phyloP scores from a whole-genome alignment of 2,888 invertebrate genomes.

The Azorinus chamasolen region DNA sequence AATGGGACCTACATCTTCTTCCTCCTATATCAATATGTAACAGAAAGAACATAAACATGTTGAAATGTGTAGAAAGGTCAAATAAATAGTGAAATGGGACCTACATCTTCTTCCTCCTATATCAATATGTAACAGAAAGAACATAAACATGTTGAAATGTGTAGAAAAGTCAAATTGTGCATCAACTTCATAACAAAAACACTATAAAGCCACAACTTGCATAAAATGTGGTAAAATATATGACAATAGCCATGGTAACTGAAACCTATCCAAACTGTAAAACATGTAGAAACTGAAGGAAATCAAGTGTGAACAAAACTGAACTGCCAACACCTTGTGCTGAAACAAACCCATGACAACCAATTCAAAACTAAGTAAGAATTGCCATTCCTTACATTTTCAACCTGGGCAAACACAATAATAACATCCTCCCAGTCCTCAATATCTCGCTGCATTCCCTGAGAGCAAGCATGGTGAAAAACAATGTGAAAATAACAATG shows the following conservation, averaged over 20 bases:
- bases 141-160: background rate
- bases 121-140: slow-evolving; percentile 15
- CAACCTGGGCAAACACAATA: slow-evolving; percentile 61
- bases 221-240: too few relatives aligned
- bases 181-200: too few relatives aligned
- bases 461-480: slow-evolving; percentile 9
- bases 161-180: too few relatives aligned
- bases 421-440: slow-evolving; percentile 67
- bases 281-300: too few relatives aligned
- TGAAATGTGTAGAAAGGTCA: too few relatives aligned
- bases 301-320: too few relatives aligned
- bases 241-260: too few relatives aligned
- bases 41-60: slow-evolving; percentile 6
- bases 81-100: background rate
- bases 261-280: too few relatives aligned
- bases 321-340: too few relatives aligned
- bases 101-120: slow-evolving; percentile 37
- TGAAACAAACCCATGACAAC: background rate
- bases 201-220: too few relatives aligned
- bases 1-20: slow-evolving; percentile 20
- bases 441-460: slow-evolving; percentile 60
- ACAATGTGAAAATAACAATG: background rate
- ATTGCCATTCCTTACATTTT: slow-evolving; percentile 55
- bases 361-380: background rate
- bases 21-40: slow-evolving; percentile 38